These are phyloP conservation scores for Corvus hawaiiensis DNA, from an alignment of 2,113 vertebrate genomes.

Conservation along the genomic window DNA sequence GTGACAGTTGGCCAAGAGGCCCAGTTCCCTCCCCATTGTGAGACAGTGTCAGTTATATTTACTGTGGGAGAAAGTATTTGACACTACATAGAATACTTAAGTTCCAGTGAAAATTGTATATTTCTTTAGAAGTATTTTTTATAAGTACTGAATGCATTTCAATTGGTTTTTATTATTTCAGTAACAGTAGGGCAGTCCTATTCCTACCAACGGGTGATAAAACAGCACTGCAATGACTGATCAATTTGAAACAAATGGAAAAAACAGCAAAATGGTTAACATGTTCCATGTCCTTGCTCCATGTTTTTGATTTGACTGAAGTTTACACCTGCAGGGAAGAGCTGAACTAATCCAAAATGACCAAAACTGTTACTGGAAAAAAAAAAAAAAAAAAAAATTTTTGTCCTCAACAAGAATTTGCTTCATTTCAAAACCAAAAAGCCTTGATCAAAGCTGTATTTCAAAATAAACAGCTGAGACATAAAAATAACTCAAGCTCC, in stretches of 20 bases:
- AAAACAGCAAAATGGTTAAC: not conserved
- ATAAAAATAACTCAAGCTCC: not conserved
- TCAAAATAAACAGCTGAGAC: not conserved
- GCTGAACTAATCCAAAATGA: not conserved
- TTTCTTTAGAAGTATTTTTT: not conserved
- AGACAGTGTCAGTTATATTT: not conserved
- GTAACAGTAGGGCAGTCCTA: not conserved
- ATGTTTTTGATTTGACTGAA: not conserved
- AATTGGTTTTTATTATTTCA: not conserved
- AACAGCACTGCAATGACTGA: not conserved
- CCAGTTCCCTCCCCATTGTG: not conserved
- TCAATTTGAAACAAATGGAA: not conserved
- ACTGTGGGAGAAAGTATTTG: not conserved
- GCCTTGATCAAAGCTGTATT: not conserved
- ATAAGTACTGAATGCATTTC: not conserved
- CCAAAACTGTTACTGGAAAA: not conserved
- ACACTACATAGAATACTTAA: not conserved
- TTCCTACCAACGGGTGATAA: not conserved
- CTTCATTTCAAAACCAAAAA: not conserved
- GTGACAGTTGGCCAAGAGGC: not conserved
- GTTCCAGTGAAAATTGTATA: accelerated
- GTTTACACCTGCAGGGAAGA: not conserved
- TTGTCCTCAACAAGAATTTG: not conserved
- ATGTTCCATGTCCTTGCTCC: not conserved
- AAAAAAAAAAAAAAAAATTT: not conserved